These are phyloP conservation scores for Ageneiosus marmoratus DNA, from an alignment of 2,113 vertebrate species.

Conservation along the genomic window DNA sequence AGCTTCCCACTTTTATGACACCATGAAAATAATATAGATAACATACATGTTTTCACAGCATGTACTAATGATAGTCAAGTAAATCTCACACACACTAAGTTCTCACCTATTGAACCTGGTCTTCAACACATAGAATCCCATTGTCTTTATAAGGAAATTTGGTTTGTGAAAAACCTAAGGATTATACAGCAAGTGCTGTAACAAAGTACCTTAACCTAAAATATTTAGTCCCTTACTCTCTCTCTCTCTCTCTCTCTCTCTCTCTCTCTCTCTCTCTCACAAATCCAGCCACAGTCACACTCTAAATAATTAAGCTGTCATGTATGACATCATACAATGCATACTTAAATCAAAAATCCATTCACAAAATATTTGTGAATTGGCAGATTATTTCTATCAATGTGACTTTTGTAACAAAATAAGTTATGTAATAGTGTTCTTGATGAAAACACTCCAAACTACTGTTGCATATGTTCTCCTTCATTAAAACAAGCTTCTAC, in stretches of 20 bases:
- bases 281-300: background rate
- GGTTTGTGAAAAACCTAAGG: constrained; percentile 1
- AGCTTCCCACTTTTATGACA: background rate
- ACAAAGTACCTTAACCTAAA: background rate
- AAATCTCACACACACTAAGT: background rate
- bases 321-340: background rate
- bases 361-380: background rate
- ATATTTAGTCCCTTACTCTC: no score
- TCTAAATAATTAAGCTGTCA: background rate
- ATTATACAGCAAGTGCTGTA: background rate
- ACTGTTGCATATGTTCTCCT: background rate
- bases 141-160: background rate
- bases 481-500: background rate
- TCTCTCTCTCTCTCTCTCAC: background rate
- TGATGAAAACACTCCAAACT: background rate
- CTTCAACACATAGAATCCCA: background rate
- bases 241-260: no score
- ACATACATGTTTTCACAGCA: background rate
- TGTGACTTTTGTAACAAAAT: background rate
- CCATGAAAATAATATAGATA: background rate
- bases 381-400: background rate
- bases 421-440: background rate
- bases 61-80: background rate
- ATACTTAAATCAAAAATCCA: background rate
- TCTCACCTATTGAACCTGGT: background rate